Percentiles rank a stretch among this genome's conserved stretches.
phyloP scores from a whole-genome alignment of 2,888 invertebrate genomes.

The Teleogryllus oceanicus region DNA sequence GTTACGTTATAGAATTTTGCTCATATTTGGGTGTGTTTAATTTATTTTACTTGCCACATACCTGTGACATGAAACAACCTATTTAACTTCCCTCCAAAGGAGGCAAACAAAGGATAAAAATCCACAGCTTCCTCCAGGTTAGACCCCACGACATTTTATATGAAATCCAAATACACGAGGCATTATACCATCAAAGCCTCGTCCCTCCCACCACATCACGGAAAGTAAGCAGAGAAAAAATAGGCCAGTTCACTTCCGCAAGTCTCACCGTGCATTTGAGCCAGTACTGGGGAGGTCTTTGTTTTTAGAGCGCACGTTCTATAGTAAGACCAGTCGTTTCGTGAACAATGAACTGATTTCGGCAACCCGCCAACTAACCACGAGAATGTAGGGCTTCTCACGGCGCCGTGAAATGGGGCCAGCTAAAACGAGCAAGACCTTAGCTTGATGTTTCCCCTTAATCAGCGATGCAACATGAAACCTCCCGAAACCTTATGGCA shows the following conservation, averaged over 20 bases:
- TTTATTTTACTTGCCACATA: too few species aligned
- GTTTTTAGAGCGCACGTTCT: neutral
- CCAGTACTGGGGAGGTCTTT: neutral
- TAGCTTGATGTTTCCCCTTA: neutral
- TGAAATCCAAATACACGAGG: too few species aligned
- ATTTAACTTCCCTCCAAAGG: too few species aligned
- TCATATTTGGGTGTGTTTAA: too few species aligned
- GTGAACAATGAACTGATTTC: constrained; percentile 9
- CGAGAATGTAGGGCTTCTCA: neutral
- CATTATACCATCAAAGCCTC: too few species aligned
- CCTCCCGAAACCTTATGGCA: neutral
- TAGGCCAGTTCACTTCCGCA: neutral
- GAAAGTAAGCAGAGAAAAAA: too few species aligned
- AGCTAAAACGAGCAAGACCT: neutral
- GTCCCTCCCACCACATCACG: too few species aligned
- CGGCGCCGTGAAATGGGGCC: neutral
- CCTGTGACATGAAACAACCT: too few species aligned
- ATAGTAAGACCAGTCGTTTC: constrained; percentile 8
- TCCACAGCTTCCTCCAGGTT: too few species aligned
- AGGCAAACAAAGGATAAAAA: too few species aligned
- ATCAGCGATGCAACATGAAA: neutral
- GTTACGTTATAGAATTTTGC: too few species aligned
- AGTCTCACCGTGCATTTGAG: neutral
- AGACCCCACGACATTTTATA: too few species aligned
- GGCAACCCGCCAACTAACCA: neutral